These are phyloP conservation scores for Gonioctena quinquepunctata DNA, from an alignment of 1,140 invertebrate genomes.

Conservation along the genomic window DNA sequence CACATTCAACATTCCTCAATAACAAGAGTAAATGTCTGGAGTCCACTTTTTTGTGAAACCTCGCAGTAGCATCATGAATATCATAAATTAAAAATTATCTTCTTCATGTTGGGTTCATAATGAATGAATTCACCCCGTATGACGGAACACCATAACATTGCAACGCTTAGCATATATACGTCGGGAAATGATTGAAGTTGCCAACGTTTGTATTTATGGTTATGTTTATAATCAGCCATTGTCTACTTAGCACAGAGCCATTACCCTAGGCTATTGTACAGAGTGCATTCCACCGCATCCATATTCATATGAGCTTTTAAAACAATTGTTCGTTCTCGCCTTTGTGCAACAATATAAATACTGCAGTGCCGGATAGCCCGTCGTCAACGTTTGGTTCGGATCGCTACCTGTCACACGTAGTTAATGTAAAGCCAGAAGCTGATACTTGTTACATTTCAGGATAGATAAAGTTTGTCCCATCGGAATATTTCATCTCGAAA, in stretches of 20 bases:
- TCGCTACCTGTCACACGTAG: background rate
- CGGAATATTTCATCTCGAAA: too few relatives aligned
- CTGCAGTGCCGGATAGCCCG: constrained; percentile 11
- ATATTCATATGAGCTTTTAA: constrained; percentile 54
- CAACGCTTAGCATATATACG: constrained; percentile 29
- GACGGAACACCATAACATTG: background rate
- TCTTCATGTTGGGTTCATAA: too few relatives aligned
- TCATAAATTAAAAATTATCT: too few relatives aligned
- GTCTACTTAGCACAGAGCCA: constrained; percentile 52
- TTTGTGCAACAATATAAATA: constrained; percentile 45
- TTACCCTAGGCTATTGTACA: constrained; percentile 48
- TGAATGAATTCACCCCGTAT: background rate
- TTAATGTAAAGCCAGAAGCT: background rate
- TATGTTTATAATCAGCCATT: constrained; percentile 55
- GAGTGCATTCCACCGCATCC: constrained; percentile 48
- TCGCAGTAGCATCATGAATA: too few relatives aligned
- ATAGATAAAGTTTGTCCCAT: too few relatives aligned
- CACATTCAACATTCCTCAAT: too few relatives aligned
- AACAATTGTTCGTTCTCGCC: constrained; percentile 49
- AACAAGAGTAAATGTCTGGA: too few relatives aligned
- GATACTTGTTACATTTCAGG: background rate
- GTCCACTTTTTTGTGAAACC: too few relatives aligned
- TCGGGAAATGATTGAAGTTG: constrained; percentile 51
- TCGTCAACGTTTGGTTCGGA: background rate
- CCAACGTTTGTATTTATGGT: constrained; percentile 52